A percentile compares a stretch with the other conserved stretches of the same genome.
phyloP scores from a whole-genome alignment of 2,888 invertebrate genomes.

The Hedychridium roseum region DNA sequence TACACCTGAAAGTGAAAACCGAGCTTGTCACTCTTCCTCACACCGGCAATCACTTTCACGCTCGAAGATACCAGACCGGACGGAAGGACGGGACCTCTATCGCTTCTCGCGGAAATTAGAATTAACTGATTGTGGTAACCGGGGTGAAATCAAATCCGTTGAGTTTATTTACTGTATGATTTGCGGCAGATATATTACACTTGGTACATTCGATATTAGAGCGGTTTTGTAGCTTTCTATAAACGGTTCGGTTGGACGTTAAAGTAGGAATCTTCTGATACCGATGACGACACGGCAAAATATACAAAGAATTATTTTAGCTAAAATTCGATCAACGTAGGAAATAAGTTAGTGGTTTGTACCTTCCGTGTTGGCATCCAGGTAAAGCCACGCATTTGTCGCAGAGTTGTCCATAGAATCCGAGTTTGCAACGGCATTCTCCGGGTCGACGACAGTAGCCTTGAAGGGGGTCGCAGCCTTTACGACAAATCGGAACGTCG shows the following conservation, averaged over 20 bases:
- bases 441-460: slow-evolving; percentile 90
- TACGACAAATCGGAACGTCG: slow-evolving; percentile 87
- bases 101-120: slow-evolving; percentile 30
- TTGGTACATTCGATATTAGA: neutral
- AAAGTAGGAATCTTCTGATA: no score
- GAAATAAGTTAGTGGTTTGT: slow-evolving; percentile 8
- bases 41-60: slow-evolving; percentile 12
- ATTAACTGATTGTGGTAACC: slow-evolving; percentile 8
- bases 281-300: no score
- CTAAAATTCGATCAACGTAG: neutral
- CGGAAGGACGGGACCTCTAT: slow-evolving; percentile 10
- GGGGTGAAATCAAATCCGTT: slow-evolving; percentile 24
- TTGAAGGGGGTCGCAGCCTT: slow-evolving; percentile 88
- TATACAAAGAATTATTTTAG: no score
- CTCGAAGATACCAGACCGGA: slow-evolving; percentile 5
- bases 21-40: neutral
- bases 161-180: slow-evolving; percentile 6
- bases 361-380: slow-evolving; percentile 84
- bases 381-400: slow-evolving; percentile 86
- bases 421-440: slow-evolving; percentile 89
- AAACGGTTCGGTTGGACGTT: no score
- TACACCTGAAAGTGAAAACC: slow-evolving; percentile 68
- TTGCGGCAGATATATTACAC: slow-evolving; percentile 4
- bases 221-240: no score
- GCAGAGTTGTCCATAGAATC: slow-evolving; percentile 86